These are phyloP conservation scores for Dasypogon diadema DNA, from an alignment of 2,888 invertebrate genomes.

Conservation along the genomic window DNA sequence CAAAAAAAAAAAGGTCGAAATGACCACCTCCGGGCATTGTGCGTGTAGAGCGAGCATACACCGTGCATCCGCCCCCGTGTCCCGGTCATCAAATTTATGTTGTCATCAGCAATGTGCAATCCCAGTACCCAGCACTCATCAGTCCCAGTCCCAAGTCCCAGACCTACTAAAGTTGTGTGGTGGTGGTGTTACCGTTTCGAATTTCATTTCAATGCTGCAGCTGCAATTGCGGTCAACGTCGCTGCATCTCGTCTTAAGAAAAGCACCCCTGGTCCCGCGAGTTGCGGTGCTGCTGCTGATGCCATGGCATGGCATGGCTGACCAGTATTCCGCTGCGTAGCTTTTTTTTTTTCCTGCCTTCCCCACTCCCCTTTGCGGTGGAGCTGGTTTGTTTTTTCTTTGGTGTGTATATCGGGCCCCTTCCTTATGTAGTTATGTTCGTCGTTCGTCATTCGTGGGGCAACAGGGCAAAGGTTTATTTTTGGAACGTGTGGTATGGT, in stretches of 20 bases:
- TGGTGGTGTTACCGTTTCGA: background rate
- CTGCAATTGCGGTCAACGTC: slow-evolving; percentile 4
- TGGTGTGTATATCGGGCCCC: background rate
- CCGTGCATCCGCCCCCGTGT: too few species aligned
- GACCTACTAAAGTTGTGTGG: background rate
- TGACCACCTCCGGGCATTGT: background rate
- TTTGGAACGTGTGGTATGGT: slow-evolving; percentile 22
- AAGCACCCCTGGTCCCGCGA: background rate
- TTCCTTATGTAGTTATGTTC: slow-evolving; percentile 1
- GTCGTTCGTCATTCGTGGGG: slow-evolving; percentile 23
- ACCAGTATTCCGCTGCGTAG: slow-evolving; percentile 7
- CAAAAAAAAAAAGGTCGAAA: background rate
- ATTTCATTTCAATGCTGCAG: slow-evolving; percentile 10
- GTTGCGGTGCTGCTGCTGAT: background rate
- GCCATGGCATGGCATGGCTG: slow-evolving; percentile 12
- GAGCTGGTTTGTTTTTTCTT: background rate
- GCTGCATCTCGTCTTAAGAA: slow-evolving; percentile 25
- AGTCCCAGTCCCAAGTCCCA: slow-evolving; percentile 5
- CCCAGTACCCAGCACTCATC: too few species aligned
- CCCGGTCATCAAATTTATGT: too few species aligned
- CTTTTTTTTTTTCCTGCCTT: background rate
- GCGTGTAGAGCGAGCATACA: too few species aligned
- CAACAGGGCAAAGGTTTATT: slow-evolving; percentile 41
- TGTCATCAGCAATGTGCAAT: too few species aligned
- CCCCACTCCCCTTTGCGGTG: background rate